A percentile compares a stretch with the other conserved stretches of the same genome.
Evolutionary conservation across 2,888 invertebrate genomes (phyloP).

Genomic region (Stegophylla sp.): DNA sequence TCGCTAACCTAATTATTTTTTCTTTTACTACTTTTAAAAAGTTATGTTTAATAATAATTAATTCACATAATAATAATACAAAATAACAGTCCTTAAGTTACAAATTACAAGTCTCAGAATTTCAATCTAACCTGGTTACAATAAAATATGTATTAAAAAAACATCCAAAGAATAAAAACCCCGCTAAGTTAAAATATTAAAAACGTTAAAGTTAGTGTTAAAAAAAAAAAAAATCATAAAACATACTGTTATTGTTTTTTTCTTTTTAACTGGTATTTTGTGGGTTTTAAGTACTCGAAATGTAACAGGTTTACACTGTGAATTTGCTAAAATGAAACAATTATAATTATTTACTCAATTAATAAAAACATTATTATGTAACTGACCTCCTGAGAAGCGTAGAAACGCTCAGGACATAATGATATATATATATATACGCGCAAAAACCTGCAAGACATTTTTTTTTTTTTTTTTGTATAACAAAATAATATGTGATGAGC

Average conservation of each 20-base stretch:
- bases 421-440: constrained; percentile 31
- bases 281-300: constrained; percentile 58
- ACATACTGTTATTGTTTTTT: constrained; percentile 22
- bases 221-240: constrained; percentile 40
- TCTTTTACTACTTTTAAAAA: constrained; percentile 54
- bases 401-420: constrained; percentile 51
- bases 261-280: constrained; percentile 47
- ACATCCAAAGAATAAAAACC: constrained; percentile 58
- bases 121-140: constrained; percentile 59
- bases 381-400: constrained; percentile 44
- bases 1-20: constrained; percentile 57
- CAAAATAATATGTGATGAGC: constrained; percentile 57
- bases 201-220: constrained; percentile 57
- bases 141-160: constrained; percentile 58
- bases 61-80: constrained; percentile 59
- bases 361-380: constrained; percentile 58
- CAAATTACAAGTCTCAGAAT: constrained; percentile 59
- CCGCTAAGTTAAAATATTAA: constrained; percentile 56
- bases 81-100: constrained; percentile 59
- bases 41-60: constrained; percentile 59
- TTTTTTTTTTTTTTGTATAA: constrained; percentile 44
- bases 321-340: constrained; percentile 57
- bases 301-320: constrained; percentile 59
- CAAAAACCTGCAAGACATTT: constrained; percentile 41
- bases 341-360: constrained; percentile 50